A percentile compares a stretch with the other conserved stretches of the same genome.
Evolutionary conservation across 2,113 vertebrate species (phyloP).

Genomic region (Mesocricetus auratus): DNA sequence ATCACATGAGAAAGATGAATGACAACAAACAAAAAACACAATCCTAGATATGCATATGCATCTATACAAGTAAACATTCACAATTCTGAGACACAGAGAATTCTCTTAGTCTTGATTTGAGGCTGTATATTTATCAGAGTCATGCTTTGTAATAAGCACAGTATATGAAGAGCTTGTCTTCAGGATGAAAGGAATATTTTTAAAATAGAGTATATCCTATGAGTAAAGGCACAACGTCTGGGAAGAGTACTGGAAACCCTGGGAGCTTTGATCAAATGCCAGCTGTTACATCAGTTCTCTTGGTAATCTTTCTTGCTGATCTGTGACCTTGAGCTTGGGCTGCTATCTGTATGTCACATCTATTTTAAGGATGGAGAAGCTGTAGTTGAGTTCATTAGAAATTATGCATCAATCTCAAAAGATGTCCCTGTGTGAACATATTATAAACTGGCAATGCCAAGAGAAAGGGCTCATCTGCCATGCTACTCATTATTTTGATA

Average conservation of each 20-base stretch:
- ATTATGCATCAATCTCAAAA: constrained; percentile 74
- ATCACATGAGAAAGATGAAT: background rate
- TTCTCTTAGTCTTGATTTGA: background rate
- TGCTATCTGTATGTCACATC: constrained; percentile 87
- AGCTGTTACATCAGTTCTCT: constrained; percentile 93
- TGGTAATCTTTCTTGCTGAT: constrained; percentile 88
- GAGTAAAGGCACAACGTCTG: constrained; percentile 84
- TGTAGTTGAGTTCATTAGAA: constrained; percentile 82
- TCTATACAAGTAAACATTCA: background rate
- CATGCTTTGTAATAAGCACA: constrained; percentile 61
- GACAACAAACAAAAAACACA: background rate
- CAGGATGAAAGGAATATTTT: constrained; percentile 72
- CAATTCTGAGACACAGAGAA: background rate
- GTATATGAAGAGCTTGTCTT: constrained; percentile 55
- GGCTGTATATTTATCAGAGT: constrained; percentile 42
- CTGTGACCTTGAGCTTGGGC: constrained; percentile 96
- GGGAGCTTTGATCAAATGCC: constrained; percentile 94
- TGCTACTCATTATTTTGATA: constrained; percentile 66
- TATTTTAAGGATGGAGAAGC: constrained; percentile 84
- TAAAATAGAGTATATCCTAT: constrained; percentile 68
- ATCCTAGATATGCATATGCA: background rate
- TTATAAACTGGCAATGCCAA: constrained; percentile 58
- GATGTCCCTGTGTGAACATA: constrained; percentile 22
- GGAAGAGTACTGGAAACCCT: constrained; percentile 82
- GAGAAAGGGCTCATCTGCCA: constrained; percentile 35